A percentile compares a stretch with the other conserved stretches of the same genome.
These are phyloP conservation scores for Macroramphosus scolopax DNA, from an alignment of 2,797 vertebrate species.

Conservation along the genomic window DNA sequence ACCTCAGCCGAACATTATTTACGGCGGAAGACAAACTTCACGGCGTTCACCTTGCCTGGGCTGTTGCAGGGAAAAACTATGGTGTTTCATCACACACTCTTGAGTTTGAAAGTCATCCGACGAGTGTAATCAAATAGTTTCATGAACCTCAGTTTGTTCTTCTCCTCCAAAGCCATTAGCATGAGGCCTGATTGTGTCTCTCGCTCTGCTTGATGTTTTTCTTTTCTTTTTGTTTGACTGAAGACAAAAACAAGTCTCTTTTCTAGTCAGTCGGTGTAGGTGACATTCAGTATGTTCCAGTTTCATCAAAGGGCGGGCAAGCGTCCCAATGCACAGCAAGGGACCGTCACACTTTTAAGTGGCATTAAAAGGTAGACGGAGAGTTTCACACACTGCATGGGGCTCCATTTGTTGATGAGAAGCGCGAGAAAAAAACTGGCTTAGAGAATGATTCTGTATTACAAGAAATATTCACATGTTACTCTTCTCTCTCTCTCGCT, in stretches of 20 bases:
- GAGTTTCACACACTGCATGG: slow-evolving; percentile 15
- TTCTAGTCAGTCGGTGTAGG: slow-evolving; percentile 8
- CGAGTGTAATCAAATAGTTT: slow-evolving; percentile 40
- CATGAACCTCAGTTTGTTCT: neutral
- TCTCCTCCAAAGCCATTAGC: slow-evolving; percentile 19
- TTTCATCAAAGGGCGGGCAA: slow-evolving; percentile 31
- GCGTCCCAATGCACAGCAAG: slow-evolving; percentile 25
- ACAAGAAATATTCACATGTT: neutral
- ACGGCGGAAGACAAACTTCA: slow-evolving; percentile 37
- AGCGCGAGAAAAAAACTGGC: slow-evolving; percentile 13
- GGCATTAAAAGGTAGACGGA: slow-evolving; percentile 14
- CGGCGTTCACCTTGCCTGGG: slow-evolving; percentile 38
- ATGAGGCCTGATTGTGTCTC: slow-evolving; percentile 5
- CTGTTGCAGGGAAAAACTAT: slow-evolving; percentile 42
- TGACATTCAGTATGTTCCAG: slow-evolving; percentile 24
- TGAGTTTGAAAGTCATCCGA: slow-evolving; percentile 44
- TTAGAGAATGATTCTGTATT: neutral
- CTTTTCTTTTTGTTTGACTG: slow-evolving; percentile 24
- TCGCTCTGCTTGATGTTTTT: slow-evolving; percentile 37
- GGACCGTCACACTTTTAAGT: slow-evolving; percentile 29
- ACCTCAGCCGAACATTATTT: slow-evolving; percentile 43
- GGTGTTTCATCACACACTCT: slow-evolving; percentile 54
- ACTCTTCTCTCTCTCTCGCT: too few species aligned
- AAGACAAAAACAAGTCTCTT: slow-evolving; percentile 22
- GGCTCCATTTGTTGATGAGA: slow-evolving; percentile 17